A percentile compares a stretch with the other conserved stretches of the same genome.
These are phyloP conservation scores for Stegophylla sp. DNA, from an alignment of 2,888 invertebrate species.

Conservation along the genomic window DNA sequence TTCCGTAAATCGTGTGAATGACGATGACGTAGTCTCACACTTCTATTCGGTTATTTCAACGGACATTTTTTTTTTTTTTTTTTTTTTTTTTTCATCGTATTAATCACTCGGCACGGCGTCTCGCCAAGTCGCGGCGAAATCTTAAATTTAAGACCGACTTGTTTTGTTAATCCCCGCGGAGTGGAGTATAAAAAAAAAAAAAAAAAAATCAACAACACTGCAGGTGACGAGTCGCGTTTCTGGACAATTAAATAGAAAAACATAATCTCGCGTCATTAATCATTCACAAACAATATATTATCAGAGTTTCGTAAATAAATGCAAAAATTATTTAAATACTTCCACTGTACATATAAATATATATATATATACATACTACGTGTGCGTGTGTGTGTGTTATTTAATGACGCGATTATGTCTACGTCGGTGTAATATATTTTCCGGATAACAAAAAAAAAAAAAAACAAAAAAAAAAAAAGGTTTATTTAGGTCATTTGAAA, in stretches of 20 bases:
- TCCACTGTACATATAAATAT: too few species aligned
- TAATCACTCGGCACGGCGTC: background rate
- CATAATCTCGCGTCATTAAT: background rate
- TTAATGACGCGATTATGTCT: background rate
- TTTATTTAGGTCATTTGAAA: background rate
- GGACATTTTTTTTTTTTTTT: background rate
- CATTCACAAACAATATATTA: background rate
- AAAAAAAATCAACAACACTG: background rate
- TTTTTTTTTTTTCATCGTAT: background rate
- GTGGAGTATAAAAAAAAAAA: too few species aligned
- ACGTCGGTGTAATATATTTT: background rate
- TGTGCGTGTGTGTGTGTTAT: background rate
- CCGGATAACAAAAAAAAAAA: too few species aligned
- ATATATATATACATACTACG: background rate
- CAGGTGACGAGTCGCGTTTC: background rate
- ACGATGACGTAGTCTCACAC: background rate
- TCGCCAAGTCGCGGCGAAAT: background rate
- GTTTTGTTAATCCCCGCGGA: background rate
- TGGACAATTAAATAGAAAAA: background rate
- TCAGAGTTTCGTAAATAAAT: background rate
- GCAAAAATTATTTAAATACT: slow-evolving; percentile 10
- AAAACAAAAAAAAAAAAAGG: background rate
- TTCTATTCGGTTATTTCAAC: background rate
- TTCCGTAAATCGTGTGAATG: background rate
- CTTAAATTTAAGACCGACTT: slow-evolving; percentile 8